A percentile compares a stretch with the other conserved stretches of the same genome.
Conservation (phyloP, 2,888 invertebrate species). For the Tillus elongatus region DNA sequence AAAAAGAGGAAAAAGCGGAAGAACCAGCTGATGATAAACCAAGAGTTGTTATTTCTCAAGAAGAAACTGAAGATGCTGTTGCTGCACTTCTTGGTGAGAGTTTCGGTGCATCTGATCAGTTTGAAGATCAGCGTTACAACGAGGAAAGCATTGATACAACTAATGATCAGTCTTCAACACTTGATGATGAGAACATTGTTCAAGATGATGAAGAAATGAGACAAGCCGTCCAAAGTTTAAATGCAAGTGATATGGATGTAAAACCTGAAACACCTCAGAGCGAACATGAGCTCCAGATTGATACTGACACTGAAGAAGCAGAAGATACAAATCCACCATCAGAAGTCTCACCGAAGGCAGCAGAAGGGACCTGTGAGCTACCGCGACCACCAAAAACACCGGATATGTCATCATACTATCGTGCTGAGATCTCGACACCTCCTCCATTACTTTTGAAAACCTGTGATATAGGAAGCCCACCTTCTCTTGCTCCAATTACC, state of each 20-base stretch:
- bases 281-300: constrained; percentile 74
- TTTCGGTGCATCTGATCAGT: constrained; percentile 60
- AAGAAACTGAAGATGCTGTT: constrained; percentile 87
- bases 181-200: constrained; percentile 64
- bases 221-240: constrained; percentile 73
- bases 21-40: constrained; percentile 61
- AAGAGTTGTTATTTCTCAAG: constrained; percentile 77
- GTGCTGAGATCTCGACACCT: constrained; percentile 31
- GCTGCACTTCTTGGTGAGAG: constrained; percentile 81
- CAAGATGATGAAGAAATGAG: constrained; percentile 79
- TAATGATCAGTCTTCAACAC: constrained; percentile 44
- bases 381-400: constrained; percentile 48
- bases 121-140: constrained; percentile 45
- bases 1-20: constrained; percentile 36
- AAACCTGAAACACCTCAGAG: constrained; percentile 82
- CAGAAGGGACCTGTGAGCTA: constrained; percentile 44
- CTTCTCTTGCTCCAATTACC: constrained; percentile 38
- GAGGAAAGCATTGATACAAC: constrained; percentile 43
- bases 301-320: constrained; percentile 74
- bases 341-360: constrained; percentile 42
- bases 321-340: constrained; percentile 47
- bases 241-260: constrained; percentile 57
- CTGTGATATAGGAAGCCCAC: constrained; percentile 34
- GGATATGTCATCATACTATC: constrained; percentile 47
- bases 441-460: constrained; percentile 25